These are phyloP conservation scores for Piaya cayana DNA, from an alignment of 2,113 vertebrate species.

Conservation along the genomic window DNA sequence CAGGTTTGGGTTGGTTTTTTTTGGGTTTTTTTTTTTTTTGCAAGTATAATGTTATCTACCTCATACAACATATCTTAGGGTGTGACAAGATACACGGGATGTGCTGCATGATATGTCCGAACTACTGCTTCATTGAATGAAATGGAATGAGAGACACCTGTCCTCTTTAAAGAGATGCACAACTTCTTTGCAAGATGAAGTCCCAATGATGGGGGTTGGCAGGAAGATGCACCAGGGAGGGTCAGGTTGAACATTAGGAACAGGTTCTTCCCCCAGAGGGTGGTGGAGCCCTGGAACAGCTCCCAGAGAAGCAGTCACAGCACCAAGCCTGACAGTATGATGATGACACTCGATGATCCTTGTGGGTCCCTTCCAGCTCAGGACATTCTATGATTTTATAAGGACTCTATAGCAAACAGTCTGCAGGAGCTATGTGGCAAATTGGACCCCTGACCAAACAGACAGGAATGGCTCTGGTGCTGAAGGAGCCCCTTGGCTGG, in stretches of 20 bases:
- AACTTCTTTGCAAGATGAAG: not conserved
- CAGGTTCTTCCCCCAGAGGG: too few relatives aligned
- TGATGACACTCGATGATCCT: too few relatives aligned
- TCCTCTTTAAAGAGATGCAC: not conserved
- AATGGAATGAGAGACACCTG: not conserved
- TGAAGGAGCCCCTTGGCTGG: not conserved
- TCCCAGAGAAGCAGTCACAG: too few relatives aligned
- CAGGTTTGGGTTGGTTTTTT: too few relatives aligned
- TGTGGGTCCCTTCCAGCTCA: too few relatives aligned
- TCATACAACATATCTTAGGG: too few relatives aligned
- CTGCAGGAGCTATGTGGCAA: not conserved
- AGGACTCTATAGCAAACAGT: not conserved
- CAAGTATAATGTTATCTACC: not conserved
- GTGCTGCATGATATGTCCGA: not conserved
- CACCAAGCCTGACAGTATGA: too few relatives aligned
- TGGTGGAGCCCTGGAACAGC: too few relatives aligned
- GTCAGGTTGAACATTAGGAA: too few relatives aligned
- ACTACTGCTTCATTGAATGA: rapidly evolving
- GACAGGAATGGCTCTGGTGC: not conserved
- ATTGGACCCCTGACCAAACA: not conserved
- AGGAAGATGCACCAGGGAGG: too few relatives aligned
- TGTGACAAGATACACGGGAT: not conserved
- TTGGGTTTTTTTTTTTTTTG: too few relatives aligned
- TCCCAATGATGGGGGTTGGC: not conserved
- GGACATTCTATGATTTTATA: not conserved